Percentiles rank a stretch among this genome's conserved stretches.
Evolutionary conservation across 2,888 invertebrate species (phyloP).

Genomic region (Spisula subtruncata): DNA sequence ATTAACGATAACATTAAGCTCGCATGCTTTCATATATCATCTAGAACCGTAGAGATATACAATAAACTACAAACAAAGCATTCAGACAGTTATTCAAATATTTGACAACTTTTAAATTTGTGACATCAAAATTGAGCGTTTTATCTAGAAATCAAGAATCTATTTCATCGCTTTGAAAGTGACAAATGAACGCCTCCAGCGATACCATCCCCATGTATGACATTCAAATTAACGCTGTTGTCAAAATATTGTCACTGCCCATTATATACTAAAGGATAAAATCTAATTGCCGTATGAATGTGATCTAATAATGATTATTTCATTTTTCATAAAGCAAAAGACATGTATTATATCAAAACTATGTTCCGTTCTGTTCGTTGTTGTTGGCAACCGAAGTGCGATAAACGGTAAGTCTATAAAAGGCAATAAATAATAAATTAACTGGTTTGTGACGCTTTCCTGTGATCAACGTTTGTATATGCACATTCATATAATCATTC

Average conservation of each 20-base stretch:
- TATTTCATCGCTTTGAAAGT: background rate
- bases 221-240: conserved; percentile 22
- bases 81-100: background rate
- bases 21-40: background rate
- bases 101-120: conserved; percentile 16
- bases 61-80: background rate
- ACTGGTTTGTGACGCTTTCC: background rate
- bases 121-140: background rate
- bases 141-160: background rate
- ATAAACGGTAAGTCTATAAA: background rate
- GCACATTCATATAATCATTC: background rate
- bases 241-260: background rate
- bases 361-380: no score
- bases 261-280: background rate
- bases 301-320: conserved; percentile 13
- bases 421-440: background rate
- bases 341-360: no score
- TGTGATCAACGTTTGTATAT: conserved; percentile 11
- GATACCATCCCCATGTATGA: background rate
- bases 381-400: conserved; percentile 2
- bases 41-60: background rate
- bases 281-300: background rate
- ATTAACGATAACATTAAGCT: background rate
- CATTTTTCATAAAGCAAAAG: background rate
- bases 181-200: background rate